Evolutionary conservation across 2,113 vertebrate genomes (phyloP), one percentile per base, ranked within the genome.

Genomic region (Lutjanus erythropterus): DNA sequence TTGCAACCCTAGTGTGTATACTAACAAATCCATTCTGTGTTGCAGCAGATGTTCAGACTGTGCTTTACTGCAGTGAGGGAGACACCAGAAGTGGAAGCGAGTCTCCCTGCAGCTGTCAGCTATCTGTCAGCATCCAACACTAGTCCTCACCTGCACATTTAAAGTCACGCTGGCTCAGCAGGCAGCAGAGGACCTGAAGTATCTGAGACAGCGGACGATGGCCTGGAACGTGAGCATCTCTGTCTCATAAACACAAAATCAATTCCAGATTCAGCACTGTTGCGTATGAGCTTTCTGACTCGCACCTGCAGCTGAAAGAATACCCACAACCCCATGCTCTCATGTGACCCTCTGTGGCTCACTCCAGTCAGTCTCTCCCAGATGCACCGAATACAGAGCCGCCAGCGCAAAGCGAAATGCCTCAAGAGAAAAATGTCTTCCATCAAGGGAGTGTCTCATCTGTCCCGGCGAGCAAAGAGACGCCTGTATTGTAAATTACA

Each of bases 401-500:
- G 27, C 39, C 2, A 1, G 29, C 59, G 70, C 27, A 88, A 75
- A 68, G 39, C 23, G 4, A 69, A 69, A 71, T 9, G 23, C 76
- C 44, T 69, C 6, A 68, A 29, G 68, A 73, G 61, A 44, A 83
- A 9, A 25, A 83, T 42, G 60, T 83, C 81, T 21, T 74, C 79
- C 3, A 14, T 84, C 7, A 84, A 86, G 6, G 84, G 90, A 37
- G 79, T 84, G 16, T 89, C 88, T 42, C 84, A 58, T 59, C 62
- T 83, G 60, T 77, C 72, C 46, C 71, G 72, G 37, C 75, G 75
- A 55, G 71, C 64, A 27, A 91, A 86, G 71, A 90, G 84, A 68
- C 90, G 86, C 37, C 39, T 86, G 25, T 75, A 47, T 50, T 88
- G 27, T 60, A 91, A 88, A 67, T 61, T 89, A 16, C 85, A 88